Conservation (phyloP, 2,797 vertebrate genomes). For the Phyllotis vaccarum region DNA sequence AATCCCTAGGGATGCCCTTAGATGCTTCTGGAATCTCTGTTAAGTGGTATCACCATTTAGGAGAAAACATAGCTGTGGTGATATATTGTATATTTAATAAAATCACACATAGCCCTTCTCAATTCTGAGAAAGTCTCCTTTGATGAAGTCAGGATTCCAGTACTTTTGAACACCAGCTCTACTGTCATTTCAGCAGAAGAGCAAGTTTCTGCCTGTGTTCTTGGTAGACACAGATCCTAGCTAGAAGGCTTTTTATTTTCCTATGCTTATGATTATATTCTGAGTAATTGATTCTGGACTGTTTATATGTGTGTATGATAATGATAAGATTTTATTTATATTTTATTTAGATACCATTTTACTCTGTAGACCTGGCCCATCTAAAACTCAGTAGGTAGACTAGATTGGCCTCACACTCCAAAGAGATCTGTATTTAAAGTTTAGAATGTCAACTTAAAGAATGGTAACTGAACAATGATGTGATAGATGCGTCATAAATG, state of each 20-base stretch:
- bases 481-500: not conserved
- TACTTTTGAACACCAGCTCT: not conserved
- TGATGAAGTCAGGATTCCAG: not conserved
- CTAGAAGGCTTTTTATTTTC: conserved; percentile 5
- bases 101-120: not conserved
- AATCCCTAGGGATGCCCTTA: not conserved
- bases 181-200: not conserved
- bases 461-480: not conserved
- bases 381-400: not conserved
- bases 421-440: not conserved
- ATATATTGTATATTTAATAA: no score
- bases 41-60: not conserved
- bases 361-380: not conserved
- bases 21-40: fast-evolving
- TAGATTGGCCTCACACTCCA: not conserved
- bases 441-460: not conserved
- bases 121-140: not conserved
- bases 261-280: not conserved
- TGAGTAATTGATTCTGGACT: not conserved
- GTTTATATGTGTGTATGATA: not conserved
- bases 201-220: not conserved
- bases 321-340: not conserved
- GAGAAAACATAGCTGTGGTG: not conserved
- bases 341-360: not conserved
- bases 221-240: not conserved